phyloP scores from a whole-genome alignment of 2,888 invertebrate genomes.

The Tipula helvola region DNA sequence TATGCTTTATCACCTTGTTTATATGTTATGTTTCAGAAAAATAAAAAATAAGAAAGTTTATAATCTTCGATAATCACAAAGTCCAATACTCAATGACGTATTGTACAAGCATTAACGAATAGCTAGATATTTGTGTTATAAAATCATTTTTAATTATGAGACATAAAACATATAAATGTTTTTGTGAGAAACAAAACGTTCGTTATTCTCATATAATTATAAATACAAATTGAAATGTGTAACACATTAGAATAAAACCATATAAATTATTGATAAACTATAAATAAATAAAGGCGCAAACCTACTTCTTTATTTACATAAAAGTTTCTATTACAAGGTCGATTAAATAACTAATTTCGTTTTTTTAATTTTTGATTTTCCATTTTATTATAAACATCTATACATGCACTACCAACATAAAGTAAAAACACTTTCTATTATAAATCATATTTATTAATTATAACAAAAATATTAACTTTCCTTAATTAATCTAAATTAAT shows the following conservation, averaged over 20 bases:
- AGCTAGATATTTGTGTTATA: background rate
- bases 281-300: background rate
- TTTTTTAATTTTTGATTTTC: background rate
- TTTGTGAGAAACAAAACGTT: no score
- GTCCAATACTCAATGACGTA: background rate
- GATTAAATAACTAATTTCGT: background rate
- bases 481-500: no score
- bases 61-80: background rate
- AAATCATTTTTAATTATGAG: no score
- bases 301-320: background rate
- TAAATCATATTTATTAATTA: background rate
- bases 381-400: background rate
- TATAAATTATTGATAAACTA: background rate
- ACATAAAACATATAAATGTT: no score
- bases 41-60: background rate
- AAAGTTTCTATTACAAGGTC: background rate
- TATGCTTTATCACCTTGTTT: background rate
- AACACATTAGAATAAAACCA: background rate
- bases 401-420: background rate
- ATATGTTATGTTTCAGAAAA: background rate
- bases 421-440: background rate
- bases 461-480: background rate
- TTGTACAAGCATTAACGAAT: background rate
- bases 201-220: background rate
- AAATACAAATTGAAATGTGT: background rate